Evolutionary conservation across 1,140 invertebrate species (phyloP), one percentile per base, ranked within the genome.

Genomic region (Leptonema lineaticorne): DNA sequence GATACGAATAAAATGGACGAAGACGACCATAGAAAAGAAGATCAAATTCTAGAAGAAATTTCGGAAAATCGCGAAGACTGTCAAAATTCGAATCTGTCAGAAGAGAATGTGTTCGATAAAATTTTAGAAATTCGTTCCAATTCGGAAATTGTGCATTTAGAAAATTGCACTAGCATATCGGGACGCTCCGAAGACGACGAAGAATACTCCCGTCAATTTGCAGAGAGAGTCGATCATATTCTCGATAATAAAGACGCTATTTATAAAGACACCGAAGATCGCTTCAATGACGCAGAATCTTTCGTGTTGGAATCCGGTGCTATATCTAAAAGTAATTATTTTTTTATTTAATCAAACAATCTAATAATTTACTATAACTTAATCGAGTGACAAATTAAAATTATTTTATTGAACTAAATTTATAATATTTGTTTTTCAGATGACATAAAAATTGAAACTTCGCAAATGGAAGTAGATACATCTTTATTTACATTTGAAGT

Each of bases 201-300:
- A 14, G 22, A 33, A 18, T 63, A 72, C 24, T 41, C 65, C 20
- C 57, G 57, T 16, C 56, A 63, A 24, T 63, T 66, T 18, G 30
- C 62, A 5, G 65, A 69, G 28, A 65, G 26, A 29, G 28, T 62
- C 22, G 33, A 63, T 20, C 14, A 29, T 37, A 56, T 56, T 57
- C 28, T 66, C 2, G 57, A 66, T 3, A 58, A 62, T 9, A 70
- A 70, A 29, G 41, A 58, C 14, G 27, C 41, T 18, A 22, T 53
- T 16, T 11, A 11, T n/a, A n/a, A n/a, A n/a, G 11, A 24, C 29
- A 26, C 26, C 76, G 76, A 73, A 67, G 72, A 11, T 73, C 74
- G 28, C 76, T 80, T 83, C 60, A 80, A 80, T 69, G 81, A 83
- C 79, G 81, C 81, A 50, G 81, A 83, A 73, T 80, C 81, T 53